A percentile compares a stretch with the other conserved stretches of the same genome.
phyloP scores from a whole-genome alignment of 2,888 invertebrate genomes.

The Norana najaformis region DNA sequence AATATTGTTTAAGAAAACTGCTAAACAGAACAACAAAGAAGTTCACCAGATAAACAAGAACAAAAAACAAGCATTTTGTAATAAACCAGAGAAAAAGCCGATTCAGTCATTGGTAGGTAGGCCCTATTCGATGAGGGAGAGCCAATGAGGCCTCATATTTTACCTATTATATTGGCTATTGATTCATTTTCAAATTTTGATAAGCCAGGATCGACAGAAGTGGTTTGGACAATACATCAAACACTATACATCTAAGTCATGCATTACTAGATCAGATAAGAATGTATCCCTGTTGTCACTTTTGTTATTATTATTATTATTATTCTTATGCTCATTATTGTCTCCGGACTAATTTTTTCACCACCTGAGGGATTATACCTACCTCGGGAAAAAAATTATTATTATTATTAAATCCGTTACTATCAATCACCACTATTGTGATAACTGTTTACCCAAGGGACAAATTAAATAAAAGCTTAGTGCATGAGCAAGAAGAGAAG shows the following conservation, averaged over 20 bases:
- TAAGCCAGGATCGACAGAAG: not conserved
- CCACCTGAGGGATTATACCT: too few species aligned
- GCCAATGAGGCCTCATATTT: not conserved
- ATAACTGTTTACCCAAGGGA: not conserved
- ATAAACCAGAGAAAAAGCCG: not conserved
- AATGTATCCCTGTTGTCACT: too few species aligned
- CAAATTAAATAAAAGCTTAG: not conserved
- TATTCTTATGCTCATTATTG: not conserved
- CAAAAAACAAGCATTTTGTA: not conserved
- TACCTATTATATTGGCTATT: not conserved
- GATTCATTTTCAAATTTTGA: not conserved
- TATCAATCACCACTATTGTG: not conserved
- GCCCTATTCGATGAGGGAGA: not conserved
- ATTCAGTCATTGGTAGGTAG: too few species aligned
- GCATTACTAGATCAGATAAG: not conserved
- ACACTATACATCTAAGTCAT: not conserved
- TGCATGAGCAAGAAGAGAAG: not conserved
- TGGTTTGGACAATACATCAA: not conserved
- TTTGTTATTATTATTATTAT: not conserved
- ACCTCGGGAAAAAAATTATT: too few species aligned
- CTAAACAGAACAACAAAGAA: not conserved
- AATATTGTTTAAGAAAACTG: not conserved
- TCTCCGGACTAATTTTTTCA: too few species aligned
- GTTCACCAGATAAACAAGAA: not conserved
- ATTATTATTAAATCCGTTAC: not conserved